These are phyloP conservation scores for Lamprologus ornatipinnis DNA, from an alignment of 2,113 vertebrate genomes.

Conservation along the genomic window DNA sequence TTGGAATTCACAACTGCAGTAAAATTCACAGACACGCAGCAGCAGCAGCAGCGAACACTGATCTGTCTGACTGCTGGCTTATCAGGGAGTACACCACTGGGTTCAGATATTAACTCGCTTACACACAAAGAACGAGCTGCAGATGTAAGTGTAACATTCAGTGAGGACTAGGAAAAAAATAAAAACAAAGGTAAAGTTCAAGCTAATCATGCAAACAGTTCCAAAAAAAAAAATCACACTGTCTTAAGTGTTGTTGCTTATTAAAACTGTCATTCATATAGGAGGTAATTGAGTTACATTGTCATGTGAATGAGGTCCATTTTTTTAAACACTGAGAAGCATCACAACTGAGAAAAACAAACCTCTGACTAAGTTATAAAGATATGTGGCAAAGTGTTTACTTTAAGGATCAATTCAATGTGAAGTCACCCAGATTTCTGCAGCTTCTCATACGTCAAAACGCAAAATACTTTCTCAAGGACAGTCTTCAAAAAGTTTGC, in stretches of 20 bases:
- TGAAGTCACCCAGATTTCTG: background rate
- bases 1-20: background rate
- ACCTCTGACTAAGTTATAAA: background rate
- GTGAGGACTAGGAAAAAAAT: background rate
- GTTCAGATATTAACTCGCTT: background rate
- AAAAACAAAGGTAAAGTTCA: background rate
- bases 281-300: background rate
- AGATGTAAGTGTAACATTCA: background rate
- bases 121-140: background rate
- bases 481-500: background rate
- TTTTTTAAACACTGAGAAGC: background rate
- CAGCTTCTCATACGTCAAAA: background rate
- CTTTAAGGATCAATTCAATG: background rate
- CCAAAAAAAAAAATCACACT: rapidly evolving
- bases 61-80: conserved; percentile 21
- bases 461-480: background rate
- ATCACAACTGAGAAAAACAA: background rate
- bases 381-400: background rate
- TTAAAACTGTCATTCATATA: background rate
- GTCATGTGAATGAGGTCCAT: background rate
- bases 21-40: background rate
- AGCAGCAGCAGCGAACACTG: conserved; percentile 5
- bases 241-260: background rate
- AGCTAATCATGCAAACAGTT: background rate
- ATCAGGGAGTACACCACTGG: background rate